Conservation (phyloP, 2,888 invertebrate species). For the Nomada lathburiana region DNA sequence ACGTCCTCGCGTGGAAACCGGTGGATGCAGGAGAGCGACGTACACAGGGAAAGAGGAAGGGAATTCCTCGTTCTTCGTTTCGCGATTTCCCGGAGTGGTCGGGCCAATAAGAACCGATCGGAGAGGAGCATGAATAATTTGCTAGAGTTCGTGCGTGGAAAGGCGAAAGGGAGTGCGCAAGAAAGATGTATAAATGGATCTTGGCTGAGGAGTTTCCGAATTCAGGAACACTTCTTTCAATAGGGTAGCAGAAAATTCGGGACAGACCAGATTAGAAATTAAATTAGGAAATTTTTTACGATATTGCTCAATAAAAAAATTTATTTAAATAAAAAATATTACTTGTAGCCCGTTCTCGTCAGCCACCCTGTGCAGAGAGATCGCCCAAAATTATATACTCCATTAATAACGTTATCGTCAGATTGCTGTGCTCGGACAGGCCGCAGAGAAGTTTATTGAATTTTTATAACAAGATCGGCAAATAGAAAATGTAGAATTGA, state of each 20-base stretch:
- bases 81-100: slow-evolving; percentile 37
- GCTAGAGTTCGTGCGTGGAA: background rate
- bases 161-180: background rate
- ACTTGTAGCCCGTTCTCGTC: background rate
- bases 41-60: slow-evolving; percentile 5
- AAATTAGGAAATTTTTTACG: too few species aligned
- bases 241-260: too few species aligned
- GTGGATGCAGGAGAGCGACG: slow-evolving; percentile 10
- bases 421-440: background rate
- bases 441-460: background rate
- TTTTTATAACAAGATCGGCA: slow-evolving; percentile 14
- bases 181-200: background rate
- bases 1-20: slow-evolving; percentile 50
- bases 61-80: slow-evolving; percentile 10
- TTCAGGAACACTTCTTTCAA: too few species aligned
- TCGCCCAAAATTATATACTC: slow-evolving; percentile 3
- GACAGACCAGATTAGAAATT: too few species aligned
- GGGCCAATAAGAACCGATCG: slow-evolving; percentile 3
- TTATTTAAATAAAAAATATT: too few species aligned
- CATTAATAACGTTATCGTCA: background rate
- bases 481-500: slow-evolving; percentile 29
- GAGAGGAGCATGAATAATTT: slow-evolving; percentile 27
- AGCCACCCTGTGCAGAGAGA: background rate
- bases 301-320: too few species aligned
- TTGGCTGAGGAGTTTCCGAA: too few species aligned